Conservation (phyloP, 1,140 invertebrate genomes). For the Tetragonula clypearis region DNA sequence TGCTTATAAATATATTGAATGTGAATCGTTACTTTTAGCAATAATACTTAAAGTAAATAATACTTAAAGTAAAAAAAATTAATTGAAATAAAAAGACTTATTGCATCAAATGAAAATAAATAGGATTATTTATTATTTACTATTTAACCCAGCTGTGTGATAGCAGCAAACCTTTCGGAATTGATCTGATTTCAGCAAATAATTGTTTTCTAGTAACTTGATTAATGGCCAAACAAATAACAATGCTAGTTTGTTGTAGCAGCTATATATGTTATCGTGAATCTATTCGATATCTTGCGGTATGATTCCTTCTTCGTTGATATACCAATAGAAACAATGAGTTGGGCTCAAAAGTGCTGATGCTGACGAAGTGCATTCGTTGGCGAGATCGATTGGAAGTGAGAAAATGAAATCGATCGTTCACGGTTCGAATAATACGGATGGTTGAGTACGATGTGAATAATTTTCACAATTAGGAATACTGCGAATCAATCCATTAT, state of each 20-base stretch:
- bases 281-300: conserved; percentile 17
- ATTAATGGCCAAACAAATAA: conserved; percentile 70
- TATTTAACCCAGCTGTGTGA: conserved; percentile 20
- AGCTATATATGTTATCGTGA: conserved; percentile 24
- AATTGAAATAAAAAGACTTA: no score
- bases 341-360: not conserved
- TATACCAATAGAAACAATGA: conserved; percentile 22
- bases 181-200: conserved; percentile 38
- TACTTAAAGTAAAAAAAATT: no score
- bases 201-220: conserved; percentile 50
- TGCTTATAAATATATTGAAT: no score
- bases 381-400: not conserved
- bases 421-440: not conserved
- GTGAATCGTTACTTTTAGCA: no score
- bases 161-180: not conserved
- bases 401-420: not conserved
- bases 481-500: conserved; percentile 11
- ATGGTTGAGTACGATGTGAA: not conserved
- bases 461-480: not conserved
- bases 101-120: no score
- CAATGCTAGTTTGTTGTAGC: conserved; percentile 64
- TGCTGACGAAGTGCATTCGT: not conserved
- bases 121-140: no score
- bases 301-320: not conserved
- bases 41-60: no score